phyloP scores from a whole-genome alignment of 2,113 vertebrate genomes.

The Aplodontia rufa region DNA sequence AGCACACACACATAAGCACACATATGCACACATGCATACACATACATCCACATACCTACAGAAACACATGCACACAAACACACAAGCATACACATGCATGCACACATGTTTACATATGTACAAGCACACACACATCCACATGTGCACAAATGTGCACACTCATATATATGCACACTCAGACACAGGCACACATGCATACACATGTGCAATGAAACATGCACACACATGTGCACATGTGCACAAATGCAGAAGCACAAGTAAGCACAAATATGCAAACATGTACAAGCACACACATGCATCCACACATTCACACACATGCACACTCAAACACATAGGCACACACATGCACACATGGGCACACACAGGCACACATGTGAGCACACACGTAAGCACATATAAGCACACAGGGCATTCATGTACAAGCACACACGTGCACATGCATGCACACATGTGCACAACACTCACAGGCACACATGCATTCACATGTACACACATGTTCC shows the following conservation, averaged over 20 bases:
- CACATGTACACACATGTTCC: neutral
- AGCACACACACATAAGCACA: too few relatives aligned
- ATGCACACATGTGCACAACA: neutral
- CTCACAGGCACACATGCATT: neutral
- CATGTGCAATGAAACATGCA: rapidly evolving
- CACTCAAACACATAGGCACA: too few relatives aligned
- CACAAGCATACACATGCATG: neutral
- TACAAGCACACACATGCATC: neutral
- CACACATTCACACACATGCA: neutral
- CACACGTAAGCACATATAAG: neutral
- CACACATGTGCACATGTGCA: rapidly evolving
- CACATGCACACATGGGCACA: rapidly evolving
- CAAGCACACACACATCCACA: rapidly evolving
- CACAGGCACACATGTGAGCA: too few relatives aligned
- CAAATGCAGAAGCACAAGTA: rapidly evolving
- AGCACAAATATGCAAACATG: neutral
- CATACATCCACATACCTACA: rapidly evolving
- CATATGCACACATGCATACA: too few relatives aligned
- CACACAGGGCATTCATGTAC: too few relatives aligned
- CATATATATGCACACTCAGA: too few relatives aligned
- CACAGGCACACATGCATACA: neutral
- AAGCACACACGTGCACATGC: rapidly evolving
- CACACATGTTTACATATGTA: too few relatives aligned
- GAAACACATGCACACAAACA: rapidly evolving
- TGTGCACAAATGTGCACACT: too few relatives aligned